Percentiles rank a stretch among this genome's conserved stretches.
These are phyloP conservation scores for Ennomos erosarius DNA, from an alignment of 2,888 invertebrate genomes.

Conservation along the genomic window DNA sequence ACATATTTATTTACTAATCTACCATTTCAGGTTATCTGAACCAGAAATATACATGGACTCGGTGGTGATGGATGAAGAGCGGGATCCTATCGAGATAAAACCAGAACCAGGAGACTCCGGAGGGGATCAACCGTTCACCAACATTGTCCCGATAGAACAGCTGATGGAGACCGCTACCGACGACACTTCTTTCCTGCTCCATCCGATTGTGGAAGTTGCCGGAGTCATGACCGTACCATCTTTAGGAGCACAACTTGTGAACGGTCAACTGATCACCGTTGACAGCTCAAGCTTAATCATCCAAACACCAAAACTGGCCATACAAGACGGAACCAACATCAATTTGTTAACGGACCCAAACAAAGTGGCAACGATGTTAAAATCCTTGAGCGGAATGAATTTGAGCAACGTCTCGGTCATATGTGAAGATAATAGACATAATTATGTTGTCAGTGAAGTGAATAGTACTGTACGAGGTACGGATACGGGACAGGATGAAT, in stretches of 20 bases:
- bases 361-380: neutral
- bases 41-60: conserved; percentile 23
- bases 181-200: conserved; percentile 14
- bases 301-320: conserved; percentile 14
- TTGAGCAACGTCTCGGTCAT: neutral
- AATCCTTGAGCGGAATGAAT: neutral
- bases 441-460: neutral
- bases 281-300: neutral
- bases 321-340: conserved; percentile 6
- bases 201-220: conserved; percentile 27
- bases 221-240: conserved; percentile 24
- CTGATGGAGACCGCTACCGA: neutral
- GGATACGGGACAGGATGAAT: no score
- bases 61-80: conserved; percentile 23
- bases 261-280: conserved; percentile 12
- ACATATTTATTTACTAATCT: no score
- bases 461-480: no score
- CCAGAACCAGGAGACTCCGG: neutral
- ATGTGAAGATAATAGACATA: neutral
- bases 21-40: conserved; percentile 10
- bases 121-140: neutral
- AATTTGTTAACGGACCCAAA: conserved; percentile 12
- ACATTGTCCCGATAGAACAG: neutral
- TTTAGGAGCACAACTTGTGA: conserved; percentile 14
- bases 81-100: conserved; percentile 23